Conservation (phyloP, 2,113 vertebrate species). For the Probosciger aterrimus region DNA sequence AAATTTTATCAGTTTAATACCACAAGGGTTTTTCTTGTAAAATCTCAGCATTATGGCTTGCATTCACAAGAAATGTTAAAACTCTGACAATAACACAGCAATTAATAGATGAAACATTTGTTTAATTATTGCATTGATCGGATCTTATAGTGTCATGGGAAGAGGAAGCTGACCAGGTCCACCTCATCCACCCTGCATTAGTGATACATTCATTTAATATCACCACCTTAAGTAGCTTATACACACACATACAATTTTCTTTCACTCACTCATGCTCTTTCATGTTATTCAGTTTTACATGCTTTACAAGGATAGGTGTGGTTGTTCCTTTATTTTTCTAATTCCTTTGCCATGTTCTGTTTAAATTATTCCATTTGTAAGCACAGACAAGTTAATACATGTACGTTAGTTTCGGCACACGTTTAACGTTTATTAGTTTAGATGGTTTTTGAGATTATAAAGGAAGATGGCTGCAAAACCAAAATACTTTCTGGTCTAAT, state of each 20-base stretch:
- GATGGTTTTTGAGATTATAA: constrained; percentile 26
- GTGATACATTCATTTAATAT: constrained; percentile 36
- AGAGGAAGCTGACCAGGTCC: constrained; percentile 46
- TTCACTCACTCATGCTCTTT: constrained; percentile 35
- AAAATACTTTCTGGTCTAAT: neutral
- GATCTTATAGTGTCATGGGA: constrained; percentile 6
- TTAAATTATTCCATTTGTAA: constrained; percentile 33
- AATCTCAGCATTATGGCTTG: neutral
- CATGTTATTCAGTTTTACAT: constrained; percentile 29
- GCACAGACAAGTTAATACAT: neutral
- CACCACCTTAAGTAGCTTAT: constrained; percentile 34
- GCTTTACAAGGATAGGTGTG: constrained; percentile 34
- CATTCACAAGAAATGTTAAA: neutral
- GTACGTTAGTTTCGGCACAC: neutral
- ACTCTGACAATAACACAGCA: constrained; percentile 15
- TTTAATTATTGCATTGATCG: neutral
- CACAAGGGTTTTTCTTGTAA: neutral
- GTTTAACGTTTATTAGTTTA: constrained; percentile 19
- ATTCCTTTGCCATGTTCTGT: constrained; percentile 25
- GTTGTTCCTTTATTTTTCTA: constrained; percentile 42
- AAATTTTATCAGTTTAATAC: neutral
- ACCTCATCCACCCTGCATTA: neutral
- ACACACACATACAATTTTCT: constrained; percentile 32
- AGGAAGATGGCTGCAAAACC: neutral
- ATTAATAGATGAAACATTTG: constrained; percentile 9